Conservation (phyloP, 1,140 invertebrate species). For the Seison nebaliae region DNA sequence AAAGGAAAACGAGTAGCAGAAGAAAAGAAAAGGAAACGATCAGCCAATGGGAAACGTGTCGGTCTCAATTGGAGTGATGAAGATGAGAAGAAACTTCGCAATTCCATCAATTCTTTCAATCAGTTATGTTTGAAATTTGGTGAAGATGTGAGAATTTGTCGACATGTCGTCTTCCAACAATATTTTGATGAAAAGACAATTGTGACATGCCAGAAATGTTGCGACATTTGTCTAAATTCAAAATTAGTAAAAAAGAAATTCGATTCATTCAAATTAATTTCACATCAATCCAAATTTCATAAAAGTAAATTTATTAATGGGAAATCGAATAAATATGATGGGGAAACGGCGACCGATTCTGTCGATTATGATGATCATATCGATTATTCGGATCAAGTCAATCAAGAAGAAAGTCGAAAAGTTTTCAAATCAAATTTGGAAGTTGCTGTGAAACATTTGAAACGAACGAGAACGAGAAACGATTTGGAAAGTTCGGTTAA, state of each 20-base stretch:
- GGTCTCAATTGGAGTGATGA: constrained; percentile 3
- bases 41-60: constrained; percentile 1
- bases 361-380: no score
- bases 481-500: no score
- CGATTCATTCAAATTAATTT: constrained; percentile 10
- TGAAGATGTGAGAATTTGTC: not conserved
- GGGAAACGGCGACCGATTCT: no score
- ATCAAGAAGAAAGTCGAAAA: no score
- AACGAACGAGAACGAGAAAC: no score
- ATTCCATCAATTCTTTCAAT: not conserved
- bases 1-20: not conserved
- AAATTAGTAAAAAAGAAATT: constrained; percentile 7
- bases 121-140: not conserved
- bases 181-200: constrained; percentile 8
- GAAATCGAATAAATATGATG: no score
- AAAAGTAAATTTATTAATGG: no score
- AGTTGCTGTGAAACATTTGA: no score
- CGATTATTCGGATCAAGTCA: no score
- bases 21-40: not conserved
- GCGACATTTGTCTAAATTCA: constrained; percentile 10
- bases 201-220: constrained; percentile 1
- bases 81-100: constrained; percentile 11
- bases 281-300: no score
- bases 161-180: constrained; percentile 6
- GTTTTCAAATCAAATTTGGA: no score